These are phyloP conservation scores for Micronisus gabar DNA, from an alignment of 2,113 vertebrate species.

Conservation along the genomic window DNA sequence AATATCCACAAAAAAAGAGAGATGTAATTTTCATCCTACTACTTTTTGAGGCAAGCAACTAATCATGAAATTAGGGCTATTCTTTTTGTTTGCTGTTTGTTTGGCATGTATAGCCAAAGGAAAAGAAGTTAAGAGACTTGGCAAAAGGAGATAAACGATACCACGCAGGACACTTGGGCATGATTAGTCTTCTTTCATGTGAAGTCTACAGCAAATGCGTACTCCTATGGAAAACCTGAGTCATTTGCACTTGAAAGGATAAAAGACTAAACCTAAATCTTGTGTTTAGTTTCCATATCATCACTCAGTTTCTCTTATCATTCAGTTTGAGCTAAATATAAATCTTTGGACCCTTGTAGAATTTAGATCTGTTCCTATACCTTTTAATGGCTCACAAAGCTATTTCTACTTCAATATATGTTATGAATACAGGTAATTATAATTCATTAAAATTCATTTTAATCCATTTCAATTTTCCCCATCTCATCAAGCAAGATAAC, in stretches of 20 bases:
- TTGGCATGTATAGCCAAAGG: not conserved
- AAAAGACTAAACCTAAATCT: not conserved
- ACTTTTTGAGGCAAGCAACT: not conserved
- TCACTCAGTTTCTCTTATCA: not conserved
- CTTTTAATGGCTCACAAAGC: not conserved
- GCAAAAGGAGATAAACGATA: not conserved
- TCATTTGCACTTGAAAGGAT: not conserved
- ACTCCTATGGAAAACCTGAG: not conserved
- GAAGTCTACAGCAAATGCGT: not conserved
- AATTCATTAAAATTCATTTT: constrained; percentile 49
- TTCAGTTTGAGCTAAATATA: not conserved
- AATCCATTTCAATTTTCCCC: constrained; percentile 24
- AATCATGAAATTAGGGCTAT: not conserved
- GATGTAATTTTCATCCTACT: not conserved
- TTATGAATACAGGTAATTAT: constrained; percentile 35
- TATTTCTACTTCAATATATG: constrained; percentile 10
- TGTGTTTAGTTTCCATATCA: not conserved
- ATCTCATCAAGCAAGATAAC: constrained; percentile 29
- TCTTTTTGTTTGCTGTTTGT: not conserved
- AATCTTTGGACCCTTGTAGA: not conserved
- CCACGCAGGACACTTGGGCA: not conserved
- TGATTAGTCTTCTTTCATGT: not conserved
- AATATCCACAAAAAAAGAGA: not conserved
- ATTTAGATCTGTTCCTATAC: not conserved
- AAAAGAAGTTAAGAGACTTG: not conserved